These are phyloP conservation scores for Caenorhabditis auriculariae DNA, from an alignment of 2,888 invertebrate species.

Conservation along the genomic window DNA sequence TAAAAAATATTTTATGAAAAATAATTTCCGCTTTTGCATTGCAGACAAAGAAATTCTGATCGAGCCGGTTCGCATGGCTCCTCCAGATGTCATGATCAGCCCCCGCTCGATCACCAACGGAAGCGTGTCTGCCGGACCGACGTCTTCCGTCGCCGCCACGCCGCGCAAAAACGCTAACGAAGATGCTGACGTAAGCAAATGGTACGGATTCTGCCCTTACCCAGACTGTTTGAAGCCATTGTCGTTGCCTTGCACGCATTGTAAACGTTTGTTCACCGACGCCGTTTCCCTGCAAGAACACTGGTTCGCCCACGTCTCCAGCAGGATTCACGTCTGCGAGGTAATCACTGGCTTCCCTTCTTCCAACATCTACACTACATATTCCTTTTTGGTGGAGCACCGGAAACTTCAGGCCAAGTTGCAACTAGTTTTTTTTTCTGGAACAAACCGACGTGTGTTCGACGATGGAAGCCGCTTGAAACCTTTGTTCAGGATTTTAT, in stretches of 20 bases:
- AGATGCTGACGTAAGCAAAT: no score
- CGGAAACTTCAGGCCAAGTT: no score
- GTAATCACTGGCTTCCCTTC: conserved; percentile 9
- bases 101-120: not conserved
- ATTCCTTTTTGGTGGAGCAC: no score
- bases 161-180: not conserved
- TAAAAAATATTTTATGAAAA: no score
- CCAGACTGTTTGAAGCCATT: not conserved
- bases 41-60: not conserved
- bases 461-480: no score
- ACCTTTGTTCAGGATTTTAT: no score
- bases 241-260: conserved; percentile 6
- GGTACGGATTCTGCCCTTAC: no score
- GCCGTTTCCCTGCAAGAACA: conserved; percentile 33
- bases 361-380: no score
- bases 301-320: conserved; percentile 59
- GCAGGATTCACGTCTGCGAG: conserved; percentile 67
- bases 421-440: no score
- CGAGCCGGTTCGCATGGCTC: not conserved
- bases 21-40: no score
- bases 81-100: not conserved
- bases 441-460: no score
- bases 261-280: conserved; percentile 12
- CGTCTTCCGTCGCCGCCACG: not conserved
- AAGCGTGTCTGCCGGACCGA: not conserved